Conservation (phyloP, 2,113 vertebrate species). For the Syngnathus floridae region DNA sequence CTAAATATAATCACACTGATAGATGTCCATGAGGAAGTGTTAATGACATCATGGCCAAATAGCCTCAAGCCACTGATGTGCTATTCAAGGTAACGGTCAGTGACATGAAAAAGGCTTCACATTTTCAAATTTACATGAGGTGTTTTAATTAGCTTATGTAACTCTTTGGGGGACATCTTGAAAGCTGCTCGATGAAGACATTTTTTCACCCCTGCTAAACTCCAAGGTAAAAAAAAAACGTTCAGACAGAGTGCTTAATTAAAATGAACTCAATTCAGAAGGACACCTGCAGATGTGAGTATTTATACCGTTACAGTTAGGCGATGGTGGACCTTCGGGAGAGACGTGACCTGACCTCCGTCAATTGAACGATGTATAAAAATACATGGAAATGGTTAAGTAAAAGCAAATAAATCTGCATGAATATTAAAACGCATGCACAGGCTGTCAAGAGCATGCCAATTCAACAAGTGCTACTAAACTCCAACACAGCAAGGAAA, state of each 20-base stretch:
- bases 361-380: background rate
- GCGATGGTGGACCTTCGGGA: background rate
- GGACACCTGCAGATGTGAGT: background rate
- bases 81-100: constrained; percentile 1
- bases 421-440: too few relatives aligned
- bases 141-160: constrained; percentile 1
- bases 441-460: too few relatives aligned
- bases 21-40: constrained; percentile 1
- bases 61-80: background rate
- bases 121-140: background rate
- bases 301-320: background rate
- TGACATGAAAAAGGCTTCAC: background rate
- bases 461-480: too few relatives aligned
- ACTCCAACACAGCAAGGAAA: too few relatives aligned
- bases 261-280: background rate
- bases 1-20: background rate
- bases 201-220: background rate
- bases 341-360: background rate
- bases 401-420: background rate
- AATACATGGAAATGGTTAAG: background rate
- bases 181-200: background rate
- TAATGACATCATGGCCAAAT: constrained; percentile 4
- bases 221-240: background rate
- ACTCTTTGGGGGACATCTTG: background rate
- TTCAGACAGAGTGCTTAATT: background rate